Conservation (phyloP, 2,888 invertebrate genomes). For the Tipula confusa region DNA sequence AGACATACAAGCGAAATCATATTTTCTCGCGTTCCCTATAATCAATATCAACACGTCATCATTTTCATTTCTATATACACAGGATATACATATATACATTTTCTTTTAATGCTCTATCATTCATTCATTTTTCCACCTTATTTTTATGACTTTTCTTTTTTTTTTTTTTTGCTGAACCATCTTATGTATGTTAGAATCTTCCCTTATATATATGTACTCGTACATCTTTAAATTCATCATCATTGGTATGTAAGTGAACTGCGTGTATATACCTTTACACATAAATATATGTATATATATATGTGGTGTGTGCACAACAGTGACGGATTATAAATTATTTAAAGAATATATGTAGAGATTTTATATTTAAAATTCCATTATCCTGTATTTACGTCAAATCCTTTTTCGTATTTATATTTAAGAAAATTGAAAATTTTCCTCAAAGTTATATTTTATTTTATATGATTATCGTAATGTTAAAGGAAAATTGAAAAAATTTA, state of each 20-base stretch:
- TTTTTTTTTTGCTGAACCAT: neutral
- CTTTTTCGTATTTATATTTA: neutral
- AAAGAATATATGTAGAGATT: neutral
- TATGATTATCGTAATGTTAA: neutral
- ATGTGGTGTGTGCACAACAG: neutral
- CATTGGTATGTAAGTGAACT: neutral
- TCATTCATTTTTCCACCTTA: neutral
- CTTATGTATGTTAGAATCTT: neutral
- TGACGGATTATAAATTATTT: conserved; percentile 1
- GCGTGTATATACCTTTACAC: too few relatives aligned
- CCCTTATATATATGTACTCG: neutral
- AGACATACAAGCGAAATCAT: neutral
- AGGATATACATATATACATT: neutral
- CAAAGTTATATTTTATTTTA: neutral
- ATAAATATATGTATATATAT: too few relatives aligned
- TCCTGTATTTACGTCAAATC: neutral
- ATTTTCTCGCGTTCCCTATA: neutral
- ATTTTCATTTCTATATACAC: neutral
- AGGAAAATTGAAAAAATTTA: neutral
- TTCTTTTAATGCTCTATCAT: neutral
- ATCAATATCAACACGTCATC: neutral
- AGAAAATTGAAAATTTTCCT: neutral
- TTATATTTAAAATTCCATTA: neutral
- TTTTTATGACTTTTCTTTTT: neutral
- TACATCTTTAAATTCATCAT: neutral